Percentiles rank a stretch among this genome's conserved stretches.
Conservation (phyloP, 2,797 vertebrate genomes). For the Scleropages formosus region DNA sequence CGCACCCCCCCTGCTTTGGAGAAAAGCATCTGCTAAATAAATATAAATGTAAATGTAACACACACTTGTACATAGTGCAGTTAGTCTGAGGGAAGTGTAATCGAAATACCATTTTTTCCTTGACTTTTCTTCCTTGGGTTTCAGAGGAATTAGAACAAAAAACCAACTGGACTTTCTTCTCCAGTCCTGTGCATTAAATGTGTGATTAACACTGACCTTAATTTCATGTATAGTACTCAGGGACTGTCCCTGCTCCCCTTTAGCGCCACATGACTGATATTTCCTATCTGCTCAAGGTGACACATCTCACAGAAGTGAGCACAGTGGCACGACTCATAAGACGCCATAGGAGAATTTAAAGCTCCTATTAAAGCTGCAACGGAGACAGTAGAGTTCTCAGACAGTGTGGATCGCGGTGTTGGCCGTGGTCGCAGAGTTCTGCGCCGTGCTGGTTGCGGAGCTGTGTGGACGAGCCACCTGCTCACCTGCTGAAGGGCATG, state of each 20-base stretch:
- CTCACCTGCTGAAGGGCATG: not conserved
- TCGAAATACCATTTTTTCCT: too few relatives aligned
- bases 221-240: constrained; percentile 21
- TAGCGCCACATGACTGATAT: constrained; percentile 15
- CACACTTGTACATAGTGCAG: too few relatives aligned
- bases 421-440: too few relatives aligned
- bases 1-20: too few relatives aligned
- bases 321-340: not conserved
- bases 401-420: not conserved
- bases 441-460: too few relatives aligned
- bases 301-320: constrained; percentile 4
- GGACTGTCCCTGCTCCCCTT: constrained; percentile 7
- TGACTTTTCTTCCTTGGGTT: constrained; percentile 4
- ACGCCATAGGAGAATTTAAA: too few relatives aligned
- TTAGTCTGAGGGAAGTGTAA: not conserved
- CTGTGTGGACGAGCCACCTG: too few relatives aligned
- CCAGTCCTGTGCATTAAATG: constrained; percentile 21
- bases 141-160: constrained; percentile 7
- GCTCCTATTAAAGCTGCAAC: not conserved
- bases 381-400: not conserved
- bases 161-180: constrained; percentile 4
- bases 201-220: constrained; percentile 22
- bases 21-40: too few relatives aligned
- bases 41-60: too few relatives aligned
- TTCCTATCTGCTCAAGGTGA: constrained; percentile 18